A percentile compares a stretch with the other conserved stretches of the same genome.
Conservation (phyloP, 2,888 invertebrate genomes). For the Drosophila leonis region DNA sequence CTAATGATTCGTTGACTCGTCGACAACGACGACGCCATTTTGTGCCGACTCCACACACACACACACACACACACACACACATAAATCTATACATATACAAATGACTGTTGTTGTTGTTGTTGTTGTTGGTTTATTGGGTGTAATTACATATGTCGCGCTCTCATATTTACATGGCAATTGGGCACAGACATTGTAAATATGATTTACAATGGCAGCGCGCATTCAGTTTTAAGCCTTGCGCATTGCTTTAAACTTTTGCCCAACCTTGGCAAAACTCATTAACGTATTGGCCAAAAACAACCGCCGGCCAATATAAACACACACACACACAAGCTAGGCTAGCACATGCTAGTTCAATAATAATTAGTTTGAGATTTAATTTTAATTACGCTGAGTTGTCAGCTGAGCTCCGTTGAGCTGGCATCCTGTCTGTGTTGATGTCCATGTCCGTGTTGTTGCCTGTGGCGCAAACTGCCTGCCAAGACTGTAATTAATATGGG, state of each 20-base stretch:
- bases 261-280: slow-evolving; percentile 63
- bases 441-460: slow-evolving; percentile 48
- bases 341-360: slow-evolving; percentile 65
- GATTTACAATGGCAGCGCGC: slow-evolving; percentile 45
- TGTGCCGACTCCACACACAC: slow-evolving; percentile 55
- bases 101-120: slow-evolving; percentile 36
- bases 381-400: slow-evolving; percentile 78
- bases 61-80: slow-evolving; percentile 41
- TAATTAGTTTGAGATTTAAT: slow-evolving; percentile 82
- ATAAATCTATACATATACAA: slow-evolving; percentile 45
- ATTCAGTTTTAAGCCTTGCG: slow-evolving; percentile 28
- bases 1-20: slow-evolving; percentile 76
- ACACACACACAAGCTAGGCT: background rate
- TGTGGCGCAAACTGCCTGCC: slow-evolving; percentile 63
- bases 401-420: slow-evolving; percentile 41
- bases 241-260: slow-evolving; percentile 26
- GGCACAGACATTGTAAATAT: slow-evolving; percentile 62
- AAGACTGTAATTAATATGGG: slow-evolving; percentile 74
- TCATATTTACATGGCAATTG: slow-evolving; percentile 70
- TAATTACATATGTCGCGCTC: slow-evolving; percentile 78
- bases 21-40: slow-evolving; percentile 64
- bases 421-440: slow-evolving; percentile 42
- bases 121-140: slow-evolving; percentile 59
- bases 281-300: slow-evolving; percentile 53
- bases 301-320: slow-evolving; percentile 59